phyloP scores from a whole-genome alignment of 2,797 vertebrate species.

The Halcyon badia region DNA sequence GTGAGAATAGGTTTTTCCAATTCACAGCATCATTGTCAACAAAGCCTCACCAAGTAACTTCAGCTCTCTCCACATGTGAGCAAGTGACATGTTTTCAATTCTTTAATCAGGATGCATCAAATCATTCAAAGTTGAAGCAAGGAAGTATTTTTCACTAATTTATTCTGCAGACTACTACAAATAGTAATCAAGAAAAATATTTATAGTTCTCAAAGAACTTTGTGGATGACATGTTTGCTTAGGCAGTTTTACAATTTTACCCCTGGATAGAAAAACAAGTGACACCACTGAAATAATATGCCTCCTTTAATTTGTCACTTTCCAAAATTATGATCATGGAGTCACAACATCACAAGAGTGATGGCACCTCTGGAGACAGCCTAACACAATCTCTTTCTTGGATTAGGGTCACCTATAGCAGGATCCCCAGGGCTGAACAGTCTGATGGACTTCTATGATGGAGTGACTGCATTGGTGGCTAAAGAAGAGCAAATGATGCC shows the following conservation, averaged over 20 bases:
- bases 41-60: not conserved
- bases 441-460: not conserved
- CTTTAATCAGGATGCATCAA: not conserved
- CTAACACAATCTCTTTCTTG: not conserved
- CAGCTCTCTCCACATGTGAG: not conserved
- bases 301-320: not conserved
- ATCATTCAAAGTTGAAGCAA: not conserved
- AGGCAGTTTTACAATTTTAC: not conserved
- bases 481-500: not conserved
- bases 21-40: not conserved
- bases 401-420: not conserved
- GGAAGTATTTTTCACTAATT: not conserved
- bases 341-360: not conserved
- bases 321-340: not conserved
- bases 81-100: not conserved
- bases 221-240: not conserved
- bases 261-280: not conserved
- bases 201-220: not conserved
- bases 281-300: not conserved
- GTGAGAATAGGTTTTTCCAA: not conserved
- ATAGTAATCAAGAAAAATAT: not conserved
- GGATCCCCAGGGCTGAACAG: not conserved
- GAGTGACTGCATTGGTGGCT: not conserved
- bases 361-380: not conserved
- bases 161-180: not conserved